These are phyloP conservation scores for Phengaris arion DNA, from an alignment of 2,888 invertebrate species.

Conservation along the genomic window DNA sequence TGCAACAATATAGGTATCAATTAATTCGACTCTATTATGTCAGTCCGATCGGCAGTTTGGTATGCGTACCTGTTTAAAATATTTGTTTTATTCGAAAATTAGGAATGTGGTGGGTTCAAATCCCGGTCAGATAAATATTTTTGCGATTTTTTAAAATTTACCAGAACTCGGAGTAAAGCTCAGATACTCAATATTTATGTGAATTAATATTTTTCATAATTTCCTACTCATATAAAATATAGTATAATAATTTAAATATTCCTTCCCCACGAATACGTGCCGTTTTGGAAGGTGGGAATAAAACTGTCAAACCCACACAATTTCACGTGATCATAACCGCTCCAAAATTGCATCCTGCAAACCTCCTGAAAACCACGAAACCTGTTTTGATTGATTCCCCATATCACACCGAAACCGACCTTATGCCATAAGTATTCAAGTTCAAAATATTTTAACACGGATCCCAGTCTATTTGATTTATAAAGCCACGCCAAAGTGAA, in stretches of 20 bases:
- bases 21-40: too few relatives aligned
- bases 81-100: too few relatives aligned
- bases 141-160: too few relatives aligned
- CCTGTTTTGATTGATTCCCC: conserved; percentile 39
- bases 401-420: not conserved
- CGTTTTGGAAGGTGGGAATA: not conserved
- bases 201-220: too few relatives aligned
- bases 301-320: not conserved
- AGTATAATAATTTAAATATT: not conserved
- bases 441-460: conserved; percentile 48
- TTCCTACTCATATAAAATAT: too few relatives aligned
- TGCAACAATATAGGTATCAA: too few relatives aligned
- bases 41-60: too few relatives aligned
- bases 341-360: conserved; percentile 54
- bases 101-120: too few relatives aligned
- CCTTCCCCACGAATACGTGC: not conserved
- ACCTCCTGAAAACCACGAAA: conserved; percentile 61
- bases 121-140: too few relatives aligned
- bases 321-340: conserved; percentile 31
- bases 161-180: too few relatives aligned
- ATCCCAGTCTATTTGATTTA: conserved; percentile 60
- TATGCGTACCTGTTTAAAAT: too few relatives aligned
- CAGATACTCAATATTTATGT: too few relatives aligned
- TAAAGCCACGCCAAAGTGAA: conserved; percentile 45
- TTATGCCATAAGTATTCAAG: not conserved